These are phyloP conservation scores for Holotrichia oblita DNA, from an alignment of 1,140 invertebrate species.

Conservation along the genomic window DNA sequence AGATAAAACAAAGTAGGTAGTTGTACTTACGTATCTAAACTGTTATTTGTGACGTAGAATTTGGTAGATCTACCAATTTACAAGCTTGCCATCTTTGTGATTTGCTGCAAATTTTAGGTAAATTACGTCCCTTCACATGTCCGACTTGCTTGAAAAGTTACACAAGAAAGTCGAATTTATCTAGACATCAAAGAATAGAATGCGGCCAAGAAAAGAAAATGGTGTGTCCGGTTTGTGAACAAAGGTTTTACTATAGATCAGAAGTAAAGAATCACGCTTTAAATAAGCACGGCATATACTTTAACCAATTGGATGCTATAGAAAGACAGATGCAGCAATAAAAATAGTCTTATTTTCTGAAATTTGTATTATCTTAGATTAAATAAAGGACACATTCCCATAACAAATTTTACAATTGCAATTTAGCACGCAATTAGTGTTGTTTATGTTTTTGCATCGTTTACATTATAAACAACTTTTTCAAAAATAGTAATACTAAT, in stretches of 20 bases:
- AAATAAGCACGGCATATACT: constrained; percentile 54
- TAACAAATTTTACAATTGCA: not conserved
- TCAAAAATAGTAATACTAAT: constrained; percentile 11
- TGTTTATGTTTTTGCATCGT: constrained; percentile 32
- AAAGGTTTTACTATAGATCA: constrained; percentile 37
- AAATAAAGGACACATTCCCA: not conserved
- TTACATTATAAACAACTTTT: not conserved
- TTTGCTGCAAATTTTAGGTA: constrained; percentile 23
- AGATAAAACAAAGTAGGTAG: not conserved
- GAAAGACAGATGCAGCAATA: not conserved
- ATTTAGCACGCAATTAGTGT: constrained; percentile 14
- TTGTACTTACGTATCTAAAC: not conserved
- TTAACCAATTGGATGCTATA: not conserved
- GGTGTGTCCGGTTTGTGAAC: constrained; percentile 22
- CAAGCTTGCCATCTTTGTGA: not conserved
- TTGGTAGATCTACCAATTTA: not conserved
- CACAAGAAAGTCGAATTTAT: constrained; percentile 39
- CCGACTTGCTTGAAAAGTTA: constrained; percentile 41
- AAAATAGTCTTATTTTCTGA: not conserved
- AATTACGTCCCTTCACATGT: constrained; percentile 38
- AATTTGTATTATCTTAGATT: constrained; percentile 8
- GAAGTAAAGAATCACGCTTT: constrained; percentile 16
- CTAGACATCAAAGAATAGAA: constrained; percentile 40
- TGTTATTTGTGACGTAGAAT: not conserved
- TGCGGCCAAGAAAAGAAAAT: constrained; percentile 42